These are phyloP conservation scores for Brachyistius frenatus DNA, from an alignment of 2,113 vertebrate genomes.

Conservation along the genomic window DNA sequence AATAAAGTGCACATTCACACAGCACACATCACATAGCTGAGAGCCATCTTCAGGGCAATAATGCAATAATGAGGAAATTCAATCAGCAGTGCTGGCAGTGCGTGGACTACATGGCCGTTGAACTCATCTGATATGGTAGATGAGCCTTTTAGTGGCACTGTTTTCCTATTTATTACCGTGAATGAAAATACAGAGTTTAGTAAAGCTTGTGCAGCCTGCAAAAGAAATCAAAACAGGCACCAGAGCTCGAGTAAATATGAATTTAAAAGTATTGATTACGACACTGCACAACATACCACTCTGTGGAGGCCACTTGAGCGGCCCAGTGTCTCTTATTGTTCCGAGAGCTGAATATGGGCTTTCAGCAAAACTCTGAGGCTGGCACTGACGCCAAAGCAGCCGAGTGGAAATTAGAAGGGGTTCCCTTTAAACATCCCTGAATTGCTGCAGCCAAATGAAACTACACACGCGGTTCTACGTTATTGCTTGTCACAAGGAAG, in stretches of 20 bases:
- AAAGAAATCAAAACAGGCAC: conserved; percentile 16
- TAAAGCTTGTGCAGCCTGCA: background rate
- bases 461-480: conserved; percentile 4
- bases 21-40: conserved; percentile 50
- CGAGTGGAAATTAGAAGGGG: conserved; percentile 26
- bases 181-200: conserved; percentile 36
- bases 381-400: conserved; percentile 3
- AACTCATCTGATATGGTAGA: conserved; percentile 28
- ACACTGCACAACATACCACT: conserved; percentile 17
- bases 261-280: conserved; percentile 42
- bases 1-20: conserved; percentile 61
- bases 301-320: conserved; percentile 28
- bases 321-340: conserved; percentile 40
- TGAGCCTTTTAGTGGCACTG: conserved; percentile 16
- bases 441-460: conserved; percentile 34
- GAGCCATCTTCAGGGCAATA: conserved; percentile 65
- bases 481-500: conserved; percentile 40
- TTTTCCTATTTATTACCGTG: conserved; percentile 19
- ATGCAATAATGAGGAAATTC: conserved; percentile 71
- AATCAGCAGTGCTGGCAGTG: conserved; percentile 58
- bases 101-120: conserved; percentile 47
- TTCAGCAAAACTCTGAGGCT: conserved; percentile 34
- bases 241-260: conserved; percentile 33
- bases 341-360: conserved; percentile 32
- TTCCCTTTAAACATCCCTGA: conserved; percentile 23